Percentiles rank a stretch among this genome's conserved stretches.
Conservation (phyloP, 2,113 vertebrate species). For the Puntigrus tetrazona region DNA sequence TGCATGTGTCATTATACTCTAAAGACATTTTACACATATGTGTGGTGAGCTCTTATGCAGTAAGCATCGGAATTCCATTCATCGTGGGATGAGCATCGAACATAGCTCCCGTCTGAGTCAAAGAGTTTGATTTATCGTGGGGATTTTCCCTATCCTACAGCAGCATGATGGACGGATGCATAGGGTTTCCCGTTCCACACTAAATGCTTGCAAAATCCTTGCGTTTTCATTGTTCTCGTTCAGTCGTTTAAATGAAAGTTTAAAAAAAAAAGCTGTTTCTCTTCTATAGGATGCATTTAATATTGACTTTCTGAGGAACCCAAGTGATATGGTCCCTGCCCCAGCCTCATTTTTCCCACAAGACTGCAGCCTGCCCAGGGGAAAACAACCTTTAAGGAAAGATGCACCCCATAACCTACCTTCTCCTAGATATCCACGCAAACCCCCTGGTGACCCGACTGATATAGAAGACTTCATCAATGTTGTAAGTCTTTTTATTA, state of each 20-base stretch:
- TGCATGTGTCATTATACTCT: background rate
- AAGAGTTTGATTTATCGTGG: background rate
- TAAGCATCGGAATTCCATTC: background rate
- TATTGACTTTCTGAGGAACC: constrained; percentile 88
- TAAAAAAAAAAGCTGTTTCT: constrained; percentile 13
- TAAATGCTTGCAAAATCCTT: background rate
- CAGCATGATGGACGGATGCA: background rate
- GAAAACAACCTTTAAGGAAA: constrained; percentile 78
- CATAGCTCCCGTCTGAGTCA: background rate
- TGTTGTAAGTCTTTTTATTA: constrained; percentile 75
- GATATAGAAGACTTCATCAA: constrained; percentile 93
- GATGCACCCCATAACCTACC: constrained; percentile 79
- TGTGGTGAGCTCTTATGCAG: background rate
- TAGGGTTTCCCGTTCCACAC: background rate
- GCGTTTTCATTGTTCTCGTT: background rate
- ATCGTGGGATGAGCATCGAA: background rate
- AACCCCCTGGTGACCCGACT: constrained; percentile 75
- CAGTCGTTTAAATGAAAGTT: background rate
- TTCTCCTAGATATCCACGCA: constrained; percentile 72
- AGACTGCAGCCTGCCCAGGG: constrained; percentile 61
- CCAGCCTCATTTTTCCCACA: constrained; percentile 58
- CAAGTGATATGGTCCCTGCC: constrained; percentile 65
- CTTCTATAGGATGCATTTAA: constrained; percentile 86
- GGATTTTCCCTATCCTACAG: background rate
- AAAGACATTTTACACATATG: too few relatives aligned